Base-by-base conservation (phyloP, 2,888 invertebrate genomes). In the Tipula unca region DNA sequence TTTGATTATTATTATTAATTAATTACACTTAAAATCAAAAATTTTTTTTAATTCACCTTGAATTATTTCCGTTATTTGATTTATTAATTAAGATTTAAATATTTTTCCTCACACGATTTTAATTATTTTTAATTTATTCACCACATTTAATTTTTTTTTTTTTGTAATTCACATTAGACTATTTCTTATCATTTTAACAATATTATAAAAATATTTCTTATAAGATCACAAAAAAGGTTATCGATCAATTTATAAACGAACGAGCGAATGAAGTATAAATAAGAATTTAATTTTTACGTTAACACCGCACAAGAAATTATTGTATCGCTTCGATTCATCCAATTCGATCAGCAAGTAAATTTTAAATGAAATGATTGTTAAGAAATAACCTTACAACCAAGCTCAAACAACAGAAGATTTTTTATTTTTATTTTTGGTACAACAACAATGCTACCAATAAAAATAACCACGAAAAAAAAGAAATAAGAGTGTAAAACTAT, bases 321-420 rank as follows among this genome's bases (percentile, higher is more conserved):
- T 69, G 69, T 69, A 69, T 69, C 69, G 69, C 69, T 69, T 69
- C 69, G 69, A 69, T 83, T 83, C 83, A 83, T 83, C 83, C 83
- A 35, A 83, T 29, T 83, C 83, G 35, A 29, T 83, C 83, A 35
- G 35, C 83, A 83, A 32, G 17, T 17, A 35, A 83, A 83, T 83
- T 83, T 32, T 32, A 17, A 83, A 83, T 83, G 35, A 83, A 83
- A 83, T 25, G 25, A 10, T 69, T 69, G 25, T 69, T 69, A 69
- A 25, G 25, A 69, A 69, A 69, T 25, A 69, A 69, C 69, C 69
- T 69, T 69, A 69, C 69, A 54, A 17, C 48, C 48, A 54, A 54
- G 48, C 48, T 25, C 10, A 2, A 25, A 20, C 69, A 69, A 69
- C 69, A 69, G 69, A 69, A 69, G 69, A 69, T 69, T 69, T 32